A percentile compares a stretch with the other conserved stretches of the same genome.
These are phyloP conservation scores for Sebastes taczanowskii DNA, from an alignment of 2,797 vertebrate species.

Conservation along the genomic window DNA sequence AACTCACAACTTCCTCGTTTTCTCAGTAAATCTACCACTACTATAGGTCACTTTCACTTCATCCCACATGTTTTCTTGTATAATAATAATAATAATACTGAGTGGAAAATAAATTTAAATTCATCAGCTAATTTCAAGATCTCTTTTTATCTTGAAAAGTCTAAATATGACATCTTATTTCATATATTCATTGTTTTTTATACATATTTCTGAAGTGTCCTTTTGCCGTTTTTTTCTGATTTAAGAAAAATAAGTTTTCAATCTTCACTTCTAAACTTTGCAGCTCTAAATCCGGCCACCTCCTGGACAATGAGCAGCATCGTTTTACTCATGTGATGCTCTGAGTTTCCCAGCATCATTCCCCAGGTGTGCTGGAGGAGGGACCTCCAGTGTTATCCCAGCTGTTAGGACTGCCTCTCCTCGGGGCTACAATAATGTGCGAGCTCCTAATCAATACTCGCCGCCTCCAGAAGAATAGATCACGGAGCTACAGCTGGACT, in stretches of 20 bases:
- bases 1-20: not conserved
- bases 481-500: conserved; percentile 70
- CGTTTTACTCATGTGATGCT: conserved; percentile 16
- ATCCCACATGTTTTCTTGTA: not conserved
- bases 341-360: conserved; percentile 8
- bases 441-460: conserved; percentile 77
- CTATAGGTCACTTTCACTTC: not conserved
- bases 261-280: not conserved
- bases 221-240: no score
- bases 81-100: no score
- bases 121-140: no score
- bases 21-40: not conserved
- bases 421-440: conserved; percentile 64
- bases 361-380: conserved; percentile 49
- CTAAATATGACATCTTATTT: no score
- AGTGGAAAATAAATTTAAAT: no score
- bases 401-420: conserved; percentile 66
- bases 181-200: no score
- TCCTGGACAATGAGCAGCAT: not conserved
- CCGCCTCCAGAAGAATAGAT: conserved; percentile 66
- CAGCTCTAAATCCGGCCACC: conserved; percentile 2
- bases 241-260: not conserved
- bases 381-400: conserved; percentile 65
- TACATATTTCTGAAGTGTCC: no score
- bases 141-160: no score